Base-by-base conservation (phyloP, 1,140 invertebrate species). In the Asobara japonica region DNA sequence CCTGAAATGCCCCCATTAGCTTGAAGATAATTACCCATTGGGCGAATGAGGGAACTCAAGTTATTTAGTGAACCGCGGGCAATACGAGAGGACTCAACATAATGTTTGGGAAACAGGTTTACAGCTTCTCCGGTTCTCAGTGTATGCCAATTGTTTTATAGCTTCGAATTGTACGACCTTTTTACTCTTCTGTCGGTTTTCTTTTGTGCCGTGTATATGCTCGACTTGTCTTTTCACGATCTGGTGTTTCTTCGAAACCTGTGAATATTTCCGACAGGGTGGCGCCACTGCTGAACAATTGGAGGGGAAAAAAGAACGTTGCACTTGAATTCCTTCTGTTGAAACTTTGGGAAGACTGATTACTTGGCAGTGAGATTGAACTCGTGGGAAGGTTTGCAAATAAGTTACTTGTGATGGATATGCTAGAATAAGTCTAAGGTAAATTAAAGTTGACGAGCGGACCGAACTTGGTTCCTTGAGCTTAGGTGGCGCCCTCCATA, bases 101-200 rank as follows among this genome's bases (percentile, higher is more conserved):
- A 60, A 60, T 25, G 56, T 10, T 25, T 29, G 56, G 74, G 71
- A 62, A 78, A 78, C 77, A 78, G 77, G 77, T 78, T 78, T 76
- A 77, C 66, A 72, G 71, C 64, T 77, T 48, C 22, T 31, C 41
- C 62, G 45, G 41, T 74, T 71, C 51, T 45, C 36, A 70, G 68
- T 30, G 69, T 45, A 73, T 73, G 77, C 77, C 77, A 77, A 78
- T 78, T 78, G 77, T 77, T 77, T 78, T 78, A 78, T 78, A 66
- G 69, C 69, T 65, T 71, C 27, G 18, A n/a, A 30, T 20, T 18
- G 22, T 16, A 31, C 29, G 13, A 27, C 48, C 11, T 11, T n/a
- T 29, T 48, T 48, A 16, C 30, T 13, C 27, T 41, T 69, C 51
- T 62, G 45, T 38, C 51, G 30, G 45, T 70, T 38, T 64, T 71